Conservation (phyloP, 2,113 vertebrate genomes). For the Himantopus leucocephalus region DNA sequence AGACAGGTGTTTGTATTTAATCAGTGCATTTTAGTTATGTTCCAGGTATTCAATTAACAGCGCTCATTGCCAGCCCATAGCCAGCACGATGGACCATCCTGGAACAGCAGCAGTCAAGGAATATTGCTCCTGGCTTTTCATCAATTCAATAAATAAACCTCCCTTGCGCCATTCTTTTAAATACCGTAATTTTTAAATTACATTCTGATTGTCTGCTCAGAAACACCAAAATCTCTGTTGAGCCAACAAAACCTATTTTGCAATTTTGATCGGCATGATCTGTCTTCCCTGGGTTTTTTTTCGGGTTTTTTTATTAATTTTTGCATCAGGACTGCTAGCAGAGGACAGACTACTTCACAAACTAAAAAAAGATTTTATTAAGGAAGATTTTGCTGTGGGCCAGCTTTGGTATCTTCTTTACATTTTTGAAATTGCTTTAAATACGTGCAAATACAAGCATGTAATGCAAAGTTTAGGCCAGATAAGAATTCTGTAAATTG, state of each 20-base stretch:
- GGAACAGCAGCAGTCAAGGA: neutral
- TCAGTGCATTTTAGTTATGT: neutral
- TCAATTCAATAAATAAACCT: slow-evolving; percentile 15
- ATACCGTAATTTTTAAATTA: slow-evolving; percentile 49
- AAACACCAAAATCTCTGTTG: slow-evolving; percentile 35
- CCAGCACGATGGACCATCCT: neutral
- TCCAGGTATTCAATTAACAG: neutral
- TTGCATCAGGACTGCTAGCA: slow-evolving; percentile 10
- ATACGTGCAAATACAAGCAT: slow-evolving; percentile 2
- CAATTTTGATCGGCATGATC: slow-evolving; percentile 1
- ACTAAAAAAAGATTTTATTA: neutral
- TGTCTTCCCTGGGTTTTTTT: neutral
- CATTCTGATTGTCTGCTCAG: slow-evolving; percentile 45
- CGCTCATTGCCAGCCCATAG: neutral
- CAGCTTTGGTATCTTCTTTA: neutral
- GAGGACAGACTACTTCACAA: neutral
- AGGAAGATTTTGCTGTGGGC: neutral
- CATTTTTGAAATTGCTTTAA: slow-evolving; percentile 20
- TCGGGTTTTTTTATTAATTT: neutral
- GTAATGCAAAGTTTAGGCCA: neutral
- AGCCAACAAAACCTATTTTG: slow-evolving; percentile 38
- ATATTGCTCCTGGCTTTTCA: neutral
- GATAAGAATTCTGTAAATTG: neutral
- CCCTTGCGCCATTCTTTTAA: slow-evolving; percentile 6
- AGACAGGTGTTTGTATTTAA: slow-evolving; percentile 12